Conservation (phyloP, 2,797 vertebrate genomes). For the Sciurus vulgaris region DNA sequence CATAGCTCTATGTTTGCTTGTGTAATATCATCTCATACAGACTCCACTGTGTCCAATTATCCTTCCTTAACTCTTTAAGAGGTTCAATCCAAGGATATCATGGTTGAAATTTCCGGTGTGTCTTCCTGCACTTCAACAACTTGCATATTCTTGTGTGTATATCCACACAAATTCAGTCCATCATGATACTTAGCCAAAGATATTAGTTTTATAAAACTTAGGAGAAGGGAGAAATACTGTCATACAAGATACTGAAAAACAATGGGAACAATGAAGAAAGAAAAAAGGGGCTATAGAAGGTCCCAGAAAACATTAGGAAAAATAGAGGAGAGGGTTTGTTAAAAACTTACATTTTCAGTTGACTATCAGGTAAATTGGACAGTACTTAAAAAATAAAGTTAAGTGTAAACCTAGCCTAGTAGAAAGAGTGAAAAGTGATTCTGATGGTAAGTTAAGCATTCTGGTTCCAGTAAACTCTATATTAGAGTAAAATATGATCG, state of each 20-base stretch:
- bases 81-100: neutral
- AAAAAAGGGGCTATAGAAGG: neutral
- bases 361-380: neutral
- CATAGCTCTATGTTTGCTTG: neutral
- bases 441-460: neutral
- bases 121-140: neutral
- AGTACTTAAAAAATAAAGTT: neutral
- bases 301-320: neutral
- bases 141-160: neutral
- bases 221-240: neutral
- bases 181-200: neutral
- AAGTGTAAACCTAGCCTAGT: neutral
- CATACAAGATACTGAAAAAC: neutral
- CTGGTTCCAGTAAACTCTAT: neutral
- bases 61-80: neutral
- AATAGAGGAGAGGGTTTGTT: neutral
- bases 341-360: conserved; percentile 5
- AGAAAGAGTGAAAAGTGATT: neutral
- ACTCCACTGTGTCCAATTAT: neutral
- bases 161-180: neutral
- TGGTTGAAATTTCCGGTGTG: neutral
- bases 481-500: neutral
- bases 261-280: neutral
- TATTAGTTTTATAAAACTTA: conserved; percentile 2
- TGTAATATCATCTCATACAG: neutral